Conservation (phyloP, 2,888 invertebrate genomes). For the Pollenia amentaria region DNA sequence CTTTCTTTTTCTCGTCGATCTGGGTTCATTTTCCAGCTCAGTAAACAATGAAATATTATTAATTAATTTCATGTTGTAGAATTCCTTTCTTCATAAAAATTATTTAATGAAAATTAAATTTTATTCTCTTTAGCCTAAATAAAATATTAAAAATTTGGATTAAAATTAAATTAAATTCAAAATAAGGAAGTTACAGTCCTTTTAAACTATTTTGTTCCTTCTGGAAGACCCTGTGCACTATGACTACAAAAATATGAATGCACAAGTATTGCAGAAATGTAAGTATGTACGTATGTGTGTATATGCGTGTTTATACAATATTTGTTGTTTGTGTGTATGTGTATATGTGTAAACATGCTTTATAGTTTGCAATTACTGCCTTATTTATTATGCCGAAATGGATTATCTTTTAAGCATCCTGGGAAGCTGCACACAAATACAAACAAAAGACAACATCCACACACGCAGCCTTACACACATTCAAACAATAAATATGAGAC, state of each 20-base stretch:
- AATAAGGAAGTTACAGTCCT: too few species aligned
- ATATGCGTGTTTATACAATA: not conserved
- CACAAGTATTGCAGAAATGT: not conserved
- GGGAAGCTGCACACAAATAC: slow-evolving; percentile 73
- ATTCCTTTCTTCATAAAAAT: too few species aligned
- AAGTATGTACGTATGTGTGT: not conserved
- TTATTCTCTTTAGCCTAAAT: too few species aligned
- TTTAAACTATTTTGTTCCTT: too few species aligned
- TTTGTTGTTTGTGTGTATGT: slow-evolving; percentile 4
- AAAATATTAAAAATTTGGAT: too few species aligned
- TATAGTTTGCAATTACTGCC: slow-evolving; percentile 79
- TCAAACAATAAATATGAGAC: slow-evolving; percentile 33
- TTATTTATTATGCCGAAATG: slow-evolving; percentile 81
- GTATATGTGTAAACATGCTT: slow-evolving; percentile 66
- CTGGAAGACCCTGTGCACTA: not conserved
- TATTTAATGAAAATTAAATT: too few species aligned
- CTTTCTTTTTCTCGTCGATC: too few species aligned
- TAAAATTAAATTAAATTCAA: too few species aligned
- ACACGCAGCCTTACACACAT: not conserved
- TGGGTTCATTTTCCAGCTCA: too few species aligned
- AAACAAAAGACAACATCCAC: not conserved
- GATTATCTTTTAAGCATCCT: slow-evolving; percentile 80
- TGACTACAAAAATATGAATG: slow-evolving; percentile 39
- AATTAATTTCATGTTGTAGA: too few species aligned
- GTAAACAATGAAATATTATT: too few species aligned